Conservation (phyloP, 2,888 invertebrate species). For the Pheosia tremula region DNA sequence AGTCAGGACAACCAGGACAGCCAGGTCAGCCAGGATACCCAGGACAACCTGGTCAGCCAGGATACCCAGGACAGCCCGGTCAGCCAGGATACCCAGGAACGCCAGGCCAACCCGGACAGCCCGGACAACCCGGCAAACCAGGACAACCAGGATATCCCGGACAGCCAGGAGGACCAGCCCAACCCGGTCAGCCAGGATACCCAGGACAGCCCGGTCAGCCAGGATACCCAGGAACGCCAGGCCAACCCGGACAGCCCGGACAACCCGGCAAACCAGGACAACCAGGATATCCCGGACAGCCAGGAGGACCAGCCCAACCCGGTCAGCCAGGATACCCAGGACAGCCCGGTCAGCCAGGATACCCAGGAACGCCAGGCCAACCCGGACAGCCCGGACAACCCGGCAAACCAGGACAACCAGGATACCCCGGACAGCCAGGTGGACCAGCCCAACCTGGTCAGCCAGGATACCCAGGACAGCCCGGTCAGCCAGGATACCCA, state of each 20-base stretch:
- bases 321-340: slow-evolving; percentile 12
- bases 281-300: not conserved
- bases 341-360: slow-evolving; percentile 14
- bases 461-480: slow-evolving; percentile 35
- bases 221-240: no score
- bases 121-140: no score
- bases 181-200: slow-evolving; percentile 28
- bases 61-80: slow-evolving; percentile 27
- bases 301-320: slow-evolving; percentile 13
- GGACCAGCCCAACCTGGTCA: slow-evolving; percentile 49
- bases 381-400: slow-evolving; percentile 18
- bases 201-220: slow-evolving; percentile 33
- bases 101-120: slow-evolving; percentile 27
- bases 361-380: no score
- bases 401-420: slow-evolving; percentile 22
- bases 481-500: slow-evolving; percentile 28
- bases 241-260: slow-evolving; percentile 30
- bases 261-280: no score
- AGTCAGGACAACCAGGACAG: slow-evolving; percentile 24
- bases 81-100: slow-evolving; percentile 26
- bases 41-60: slow-evolving; percentile 26
- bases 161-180: slow-evolving; percentile 9
- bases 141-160: slow-evolving; percentile 43
- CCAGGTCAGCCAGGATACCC: slow-evolving; percentile 45
- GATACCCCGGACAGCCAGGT: slow-evolving; percentile 22